Evolutionary conservation across 2,797 vertebrate species (phyloP).

Genomic region (Sylvia borin): DNA sequence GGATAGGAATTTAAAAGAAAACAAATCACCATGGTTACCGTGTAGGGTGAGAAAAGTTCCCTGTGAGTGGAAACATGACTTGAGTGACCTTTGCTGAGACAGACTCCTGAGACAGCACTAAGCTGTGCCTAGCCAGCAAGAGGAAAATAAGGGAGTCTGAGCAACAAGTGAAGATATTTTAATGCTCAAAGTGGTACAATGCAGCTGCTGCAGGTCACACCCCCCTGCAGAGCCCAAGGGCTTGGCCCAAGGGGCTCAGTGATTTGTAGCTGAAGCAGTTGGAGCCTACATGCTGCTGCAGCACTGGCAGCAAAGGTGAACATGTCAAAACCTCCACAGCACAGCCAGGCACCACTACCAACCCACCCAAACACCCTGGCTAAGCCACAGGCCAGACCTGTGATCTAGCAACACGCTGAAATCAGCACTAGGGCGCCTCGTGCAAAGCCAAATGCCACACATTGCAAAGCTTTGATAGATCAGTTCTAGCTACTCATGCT

Average conservation of each 20-base stretch:
- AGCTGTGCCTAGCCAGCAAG: neutral
- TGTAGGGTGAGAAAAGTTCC: constrained; percentile 33
- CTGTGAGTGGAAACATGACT: constrained; percentile 7
- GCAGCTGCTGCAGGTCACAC: neutral
- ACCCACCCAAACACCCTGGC: neutral
- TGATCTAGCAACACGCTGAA: fast-evolving
- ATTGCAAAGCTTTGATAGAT: neutral
- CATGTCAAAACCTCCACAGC: neutral
- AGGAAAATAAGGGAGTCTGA: neutral
- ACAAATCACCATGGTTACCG: constrained; percentile 54
- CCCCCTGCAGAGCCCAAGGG: neutral
- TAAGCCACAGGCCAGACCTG: neutral
- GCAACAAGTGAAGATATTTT: neutral
- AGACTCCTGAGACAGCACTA: neutral
- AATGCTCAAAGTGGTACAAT: neutral
- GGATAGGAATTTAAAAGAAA: constrained; percentile 65
- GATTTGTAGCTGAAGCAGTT: neutral
- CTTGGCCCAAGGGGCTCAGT: fast-evolving
- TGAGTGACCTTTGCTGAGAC: neutral
- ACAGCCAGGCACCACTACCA: neutral
- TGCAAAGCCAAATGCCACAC: neutral
- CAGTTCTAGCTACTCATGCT: neutral
- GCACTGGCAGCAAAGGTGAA: neutral
- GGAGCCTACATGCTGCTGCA: neutral
- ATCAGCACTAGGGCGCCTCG: neutral